A percentile compares a stretch with the other conserved stretches of the same genome.
phyloP scores from a whole-genome alignment of 1,140 invertebrate species.

The Fopius arisanus region DNA sequence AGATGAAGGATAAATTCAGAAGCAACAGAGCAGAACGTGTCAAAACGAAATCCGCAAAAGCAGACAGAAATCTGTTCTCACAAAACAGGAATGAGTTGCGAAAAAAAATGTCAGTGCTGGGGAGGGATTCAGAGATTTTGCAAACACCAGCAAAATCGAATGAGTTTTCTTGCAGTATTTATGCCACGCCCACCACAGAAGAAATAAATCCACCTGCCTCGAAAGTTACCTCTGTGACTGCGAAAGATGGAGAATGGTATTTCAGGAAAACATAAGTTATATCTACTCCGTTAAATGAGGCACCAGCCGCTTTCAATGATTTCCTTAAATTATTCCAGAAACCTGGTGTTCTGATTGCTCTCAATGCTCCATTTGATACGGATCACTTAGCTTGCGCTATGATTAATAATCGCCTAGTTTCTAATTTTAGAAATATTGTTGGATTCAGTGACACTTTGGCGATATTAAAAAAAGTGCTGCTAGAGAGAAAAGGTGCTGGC shows the following conservation, averaged over 20 bases:
- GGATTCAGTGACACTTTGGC: constrained; percentile 29
- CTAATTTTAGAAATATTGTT: constrained; percentile 21
- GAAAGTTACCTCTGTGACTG: constrained; percentile 26
- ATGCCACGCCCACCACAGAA: constrained; percentile 35
- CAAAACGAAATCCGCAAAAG: not conserved
- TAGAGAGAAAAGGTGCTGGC: constrained; percentile 22
- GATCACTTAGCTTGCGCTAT: constrained; percentile 17
- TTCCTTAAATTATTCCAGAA: constrained; percentile 16
- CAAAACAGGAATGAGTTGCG: not conserved
- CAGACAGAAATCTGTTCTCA: not conserved
- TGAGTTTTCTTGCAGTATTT: constrained; percentile 30
- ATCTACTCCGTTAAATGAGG: constrained; percentile 11
- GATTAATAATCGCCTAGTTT: not conserved
- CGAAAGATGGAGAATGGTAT: constrained; percentile 31
- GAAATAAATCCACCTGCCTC: constrained; percentile 25
- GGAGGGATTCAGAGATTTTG: constrained; percentile 31
- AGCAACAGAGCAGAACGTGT: not conserved
- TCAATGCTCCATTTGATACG: constrained; percentile 28
- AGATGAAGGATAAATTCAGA: not conserved
- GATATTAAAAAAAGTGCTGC: constrained; percentile 16
- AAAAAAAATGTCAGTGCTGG: constrained; percentile 25
- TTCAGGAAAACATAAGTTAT: constrained; percentile 29
- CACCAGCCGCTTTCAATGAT: constrained; percentile 16
- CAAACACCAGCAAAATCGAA: constrained; percentile 37
- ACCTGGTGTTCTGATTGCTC: constrained; percentile 31